Evolutionary conservation across 2,113 vertebrate species (phyloP).

Genomic region (Actinemys pallida): DNA sequence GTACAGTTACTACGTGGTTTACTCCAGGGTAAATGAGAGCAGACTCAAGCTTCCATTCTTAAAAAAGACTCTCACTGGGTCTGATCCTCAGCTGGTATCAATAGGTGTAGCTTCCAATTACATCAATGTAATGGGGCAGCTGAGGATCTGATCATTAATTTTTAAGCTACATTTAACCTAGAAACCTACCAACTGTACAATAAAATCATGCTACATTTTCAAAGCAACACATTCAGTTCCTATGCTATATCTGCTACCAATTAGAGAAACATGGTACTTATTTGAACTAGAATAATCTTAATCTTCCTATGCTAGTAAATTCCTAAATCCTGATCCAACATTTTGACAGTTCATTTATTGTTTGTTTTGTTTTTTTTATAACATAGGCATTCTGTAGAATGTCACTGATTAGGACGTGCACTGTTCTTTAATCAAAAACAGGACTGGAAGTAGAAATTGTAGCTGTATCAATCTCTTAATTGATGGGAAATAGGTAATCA

Average conservation of each 20-base stretch:
- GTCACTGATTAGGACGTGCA: background rate
- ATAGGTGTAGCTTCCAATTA: background rate
- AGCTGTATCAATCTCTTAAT: background rate
- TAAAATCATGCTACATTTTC: conserved; percentile 10
- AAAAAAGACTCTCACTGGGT: background rate
- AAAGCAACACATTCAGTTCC: conserved; percentile 36
- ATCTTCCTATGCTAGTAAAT: conserved; percentile 82
- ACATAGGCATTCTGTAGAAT: conserved; percentile 78
- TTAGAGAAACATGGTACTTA: conserved; percentile 83
- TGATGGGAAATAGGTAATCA: conserved; percentile 1
- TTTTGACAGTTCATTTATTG: conserved; percentile 88
- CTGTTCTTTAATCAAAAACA: conserved; percentile 52
- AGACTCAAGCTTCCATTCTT: background rate
- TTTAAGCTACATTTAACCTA: background rate
- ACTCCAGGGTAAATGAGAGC: background rate
- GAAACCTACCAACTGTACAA: background rate
- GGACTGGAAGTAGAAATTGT: background rate
- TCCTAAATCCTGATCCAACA: conserved; percentile 67
- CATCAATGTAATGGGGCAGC: background rate
- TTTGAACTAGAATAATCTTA: conserved; percentile 82
- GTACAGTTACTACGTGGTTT: background rate
- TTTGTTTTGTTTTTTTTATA: conserved; percentile 76
- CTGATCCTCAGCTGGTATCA: background rate
- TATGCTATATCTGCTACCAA: conserved; percentile 83
- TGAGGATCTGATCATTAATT: background rate